These are phyloP conservation scores for Cladopsammia gracilis DNA, from an alignment of 64 coral and sea anemone genomes.

Conservation along the genomic window DNA sequence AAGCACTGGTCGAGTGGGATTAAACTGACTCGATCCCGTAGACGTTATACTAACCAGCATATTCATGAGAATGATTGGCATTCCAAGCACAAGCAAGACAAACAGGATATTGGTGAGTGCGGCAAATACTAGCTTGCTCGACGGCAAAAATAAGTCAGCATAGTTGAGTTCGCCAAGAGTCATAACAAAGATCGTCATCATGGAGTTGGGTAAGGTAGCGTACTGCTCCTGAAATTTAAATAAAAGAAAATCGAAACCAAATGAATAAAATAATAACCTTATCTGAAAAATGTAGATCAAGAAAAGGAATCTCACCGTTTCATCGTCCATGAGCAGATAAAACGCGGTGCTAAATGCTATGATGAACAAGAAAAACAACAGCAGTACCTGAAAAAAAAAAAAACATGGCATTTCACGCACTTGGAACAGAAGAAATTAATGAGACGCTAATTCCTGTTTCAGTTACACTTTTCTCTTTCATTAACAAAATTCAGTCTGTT, in stretches of 20 bases:
- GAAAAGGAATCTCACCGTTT: constrained; percentile 43
- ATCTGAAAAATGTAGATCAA: not conserved
- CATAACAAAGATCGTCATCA: constrained; percentile 94
- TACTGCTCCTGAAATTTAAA: constrained; percentile 46
- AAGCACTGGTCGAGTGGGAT: too few relatives aligned
- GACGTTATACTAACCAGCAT: constrained; percentile 67
- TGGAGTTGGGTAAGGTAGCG: constrained; percentile 40
- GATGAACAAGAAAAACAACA: constrained; percentile 88
- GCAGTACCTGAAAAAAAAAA: constrained; percentile 71
- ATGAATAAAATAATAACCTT: not conserved
- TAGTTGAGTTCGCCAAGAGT: constrained; percentile 94
- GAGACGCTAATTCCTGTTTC: too few relatives aligned
- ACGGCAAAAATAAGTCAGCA: constrained; percentile 70
- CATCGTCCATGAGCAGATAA: constrained; percentile 82
- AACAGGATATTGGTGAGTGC: constrained; percentile 83
- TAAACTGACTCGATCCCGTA: too few relatives aligned
- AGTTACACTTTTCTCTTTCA: too few relatives aligned
- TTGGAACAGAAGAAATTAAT: not conserved
- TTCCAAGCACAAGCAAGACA: constrained; percentile 80
- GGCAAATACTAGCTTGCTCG: constrained; percentile 56
- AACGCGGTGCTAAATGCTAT: constrained; percentile 88
- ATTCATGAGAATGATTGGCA: constrained; percentile 97
- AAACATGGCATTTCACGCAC: not conserved
- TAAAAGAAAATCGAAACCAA: too few relatives aligned
- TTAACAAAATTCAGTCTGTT: not conserved